phyloP scores from a whole-genome alignment of 2,797 vertebrate species.

The Dryobates pubescens region DNA sequence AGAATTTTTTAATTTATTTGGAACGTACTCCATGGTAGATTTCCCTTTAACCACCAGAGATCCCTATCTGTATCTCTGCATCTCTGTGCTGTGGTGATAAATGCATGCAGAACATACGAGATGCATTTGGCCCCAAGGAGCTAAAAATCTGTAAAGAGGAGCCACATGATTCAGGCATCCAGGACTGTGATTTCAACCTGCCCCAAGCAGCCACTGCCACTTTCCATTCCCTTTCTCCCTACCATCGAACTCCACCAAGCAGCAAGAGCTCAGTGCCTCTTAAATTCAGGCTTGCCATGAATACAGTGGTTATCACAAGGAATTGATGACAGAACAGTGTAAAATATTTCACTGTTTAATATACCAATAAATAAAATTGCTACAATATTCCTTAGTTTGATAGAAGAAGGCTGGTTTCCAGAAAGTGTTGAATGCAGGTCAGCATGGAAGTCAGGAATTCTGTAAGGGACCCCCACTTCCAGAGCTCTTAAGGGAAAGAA shows the following conservation, averaged over 20 bases:
- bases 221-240: neutral
- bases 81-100: neutral
- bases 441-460: neutral
- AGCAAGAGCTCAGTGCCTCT: neutral
- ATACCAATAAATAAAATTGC: neutral
- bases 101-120: neutral
- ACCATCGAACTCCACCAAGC: neutral
- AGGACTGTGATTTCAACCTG: neutral
- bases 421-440: neutral
- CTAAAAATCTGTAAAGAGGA: slow-evolving; percentile 2
- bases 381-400: neutral
- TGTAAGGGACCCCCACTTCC: neutral
- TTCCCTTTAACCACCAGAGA: neutral
- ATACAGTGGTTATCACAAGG: neutral
- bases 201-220: rapidly evolving
- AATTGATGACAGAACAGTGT: neutral
- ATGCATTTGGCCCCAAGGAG: slow-evolving; percentile 27
- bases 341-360: neutral
- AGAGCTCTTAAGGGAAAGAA: neutral
- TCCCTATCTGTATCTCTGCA: neutral
- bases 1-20: neutral
- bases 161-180: neutral
- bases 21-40: neutral
- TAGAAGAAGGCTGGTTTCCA: neutral
- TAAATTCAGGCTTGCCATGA: neutral